Evolutionary conservation across 2,888 invertebrate species (phyloP), one percentile per base, ranked within the genome.

Genomic region (Eupithecia subfuscata): DNA sequence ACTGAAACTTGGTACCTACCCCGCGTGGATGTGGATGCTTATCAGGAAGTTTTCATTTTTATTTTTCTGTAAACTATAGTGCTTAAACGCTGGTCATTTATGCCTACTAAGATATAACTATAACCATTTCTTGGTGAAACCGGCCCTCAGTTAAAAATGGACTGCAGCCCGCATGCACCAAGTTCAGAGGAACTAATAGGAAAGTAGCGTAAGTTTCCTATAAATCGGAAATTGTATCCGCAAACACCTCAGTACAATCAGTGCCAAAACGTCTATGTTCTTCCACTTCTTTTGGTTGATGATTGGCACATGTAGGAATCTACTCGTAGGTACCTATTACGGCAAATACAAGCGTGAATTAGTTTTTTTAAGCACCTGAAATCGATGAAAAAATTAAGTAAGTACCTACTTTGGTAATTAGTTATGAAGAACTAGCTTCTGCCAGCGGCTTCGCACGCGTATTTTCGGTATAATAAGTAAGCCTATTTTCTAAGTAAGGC

Each of bases 201-300:
- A 78, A 76, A 78, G 71, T 60, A 60, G 65, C 34, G 40, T 25
- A 70, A 73, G 70, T 78, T 78, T 69, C 74, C 72, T 75, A 78
- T 77, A 79, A 77, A 80, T 80, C 76, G 82, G 76, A 81, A 80
- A 80, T 81, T 81, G 80, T 80, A 78, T 78, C 79, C 77, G 75
- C 77, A 79, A 81, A 79, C 78, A 81, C 70, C 25, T 70, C n/a
- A 12, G 56, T 74, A 70, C 52, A 74, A 70, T 74, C 45, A 43
- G 7, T 0, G 12, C n/a, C 43, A 68, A 22, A 68, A 18, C 16
- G 9, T 64, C 16, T 30, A 18, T 64, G 18, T 34, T 9, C 34
- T 64, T 64, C 34, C 8, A 34, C 18, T 30, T 63, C 8, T 52
- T 64, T 64, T 25, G 25, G 25, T 60, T 60, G 22, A 25, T 56